Percentiles rank a stretch among this genome's conserved stretches.
These are phyloP conservation scores for Bubo bubo DNA, from an alignment of 2,113 vertebrate genomes.

Conservation along the genomic window DNA sequence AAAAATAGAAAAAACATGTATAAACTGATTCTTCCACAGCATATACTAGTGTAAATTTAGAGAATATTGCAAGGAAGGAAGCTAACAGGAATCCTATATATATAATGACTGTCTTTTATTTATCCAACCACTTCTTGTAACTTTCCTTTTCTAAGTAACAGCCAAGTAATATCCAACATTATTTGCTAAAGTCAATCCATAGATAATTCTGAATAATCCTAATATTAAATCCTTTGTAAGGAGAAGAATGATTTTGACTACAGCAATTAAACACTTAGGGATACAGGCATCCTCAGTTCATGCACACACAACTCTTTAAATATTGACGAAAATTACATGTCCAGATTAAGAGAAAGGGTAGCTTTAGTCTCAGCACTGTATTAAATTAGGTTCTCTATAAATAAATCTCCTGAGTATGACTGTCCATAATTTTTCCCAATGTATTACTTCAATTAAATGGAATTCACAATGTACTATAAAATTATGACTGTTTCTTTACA, in stretches of 20 bases:
- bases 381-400: neutral
- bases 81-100: neutral
- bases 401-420: neutral
- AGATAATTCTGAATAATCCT: neutral
- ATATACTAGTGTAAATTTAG: neutral
- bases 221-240: neutral
- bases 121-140: neutral
- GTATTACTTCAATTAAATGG: neutral
- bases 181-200: neutral
- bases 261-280: neutral
- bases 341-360: neutral
- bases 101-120: neutral
- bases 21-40: neutral
- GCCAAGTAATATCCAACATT: neutral
- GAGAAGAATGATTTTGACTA: neutral
- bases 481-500: neutral
- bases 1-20: neutral
- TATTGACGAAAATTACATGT: neutral
- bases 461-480: neutral
- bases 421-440: neutral
- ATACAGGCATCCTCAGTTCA: neutral
- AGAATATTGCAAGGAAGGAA: neutral
- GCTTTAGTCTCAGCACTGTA: neutral
- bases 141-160: neutral
- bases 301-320: neutral